Evolutionary conservation across 2,888 invertebrate species (phyloP).

Genomic region (Amphipoea oculea): DNA sequence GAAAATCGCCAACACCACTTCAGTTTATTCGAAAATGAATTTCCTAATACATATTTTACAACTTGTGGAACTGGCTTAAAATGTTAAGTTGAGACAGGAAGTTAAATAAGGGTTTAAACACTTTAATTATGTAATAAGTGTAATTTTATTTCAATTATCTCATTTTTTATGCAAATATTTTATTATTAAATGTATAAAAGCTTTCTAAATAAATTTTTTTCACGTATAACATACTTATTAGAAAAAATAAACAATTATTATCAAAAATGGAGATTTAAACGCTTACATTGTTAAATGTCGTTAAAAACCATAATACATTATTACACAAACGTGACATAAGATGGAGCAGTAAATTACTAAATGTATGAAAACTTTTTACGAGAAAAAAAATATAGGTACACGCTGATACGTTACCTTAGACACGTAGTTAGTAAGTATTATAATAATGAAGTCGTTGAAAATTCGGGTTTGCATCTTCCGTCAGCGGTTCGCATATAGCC

Average conservation of each 20-base stretch:
- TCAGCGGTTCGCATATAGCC: conserved; percentile 80
- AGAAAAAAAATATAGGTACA: background rate
- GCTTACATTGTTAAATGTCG: background rate
- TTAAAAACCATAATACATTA: conserved; percentile 9
- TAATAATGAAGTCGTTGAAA: conserved; percentile 49
- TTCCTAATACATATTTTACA: background rate
- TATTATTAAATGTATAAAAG: conserved; percentile 28
- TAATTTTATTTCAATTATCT: conserved; percentile 15
- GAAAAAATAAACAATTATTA: background rate
- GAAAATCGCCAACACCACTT: background rate
- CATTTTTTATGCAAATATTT: background rate
- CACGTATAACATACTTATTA: background rate
- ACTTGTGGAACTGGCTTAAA: background rate
- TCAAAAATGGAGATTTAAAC: background rate
- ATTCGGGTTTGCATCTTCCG: conserved; percentile 81
- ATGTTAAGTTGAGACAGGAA: background rate
- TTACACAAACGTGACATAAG: background rate
- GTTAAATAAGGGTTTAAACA: conserved; percentile 8
- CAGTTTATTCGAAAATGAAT: background rate
- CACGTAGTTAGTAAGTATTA: conserved; percentile 16
- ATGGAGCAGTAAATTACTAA: background rate
- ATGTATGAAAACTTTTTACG: background rate
- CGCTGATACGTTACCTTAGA: conserved; percentile 21
- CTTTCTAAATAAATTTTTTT: conserved; percentile 20
- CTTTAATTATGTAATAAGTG: conserved; percentile 1